Percentiles rank a stretch among this genome's conserved stretches.
These are phyloP conservation scores for Tridacna gigas DNA, from an alignment of 2,888 invertebrate species.

Conservation along the genomic window DNA sequence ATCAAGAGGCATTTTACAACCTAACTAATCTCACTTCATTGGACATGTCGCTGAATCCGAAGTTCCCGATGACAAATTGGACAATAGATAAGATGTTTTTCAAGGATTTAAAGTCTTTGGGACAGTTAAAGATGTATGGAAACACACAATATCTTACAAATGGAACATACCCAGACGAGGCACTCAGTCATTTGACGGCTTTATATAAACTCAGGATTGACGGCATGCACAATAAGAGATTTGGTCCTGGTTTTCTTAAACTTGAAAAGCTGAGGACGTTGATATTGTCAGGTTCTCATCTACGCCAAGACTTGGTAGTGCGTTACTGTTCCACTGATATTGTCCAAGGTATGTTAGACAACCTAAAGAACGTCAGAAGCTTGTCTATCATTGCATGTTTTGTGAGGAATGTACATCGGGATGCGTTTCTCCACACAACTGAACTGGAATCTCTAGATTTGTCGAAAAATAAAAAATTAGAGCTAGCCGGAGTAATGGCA, in stretches of 20 bases:
- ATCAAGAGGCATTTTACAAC: neutral
- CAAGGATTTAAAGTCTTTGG: slow-evolving; percentile 10
- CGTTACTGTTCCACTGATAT: slow-evolving; percentile 35
- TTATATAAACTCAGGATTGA: slow-evolving; percentile 44
- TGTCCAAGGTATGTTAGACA: slow-evolving; percentile 14
- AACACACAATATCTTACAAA: slow-evolving; percentile 23
- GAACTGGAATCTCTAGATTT: slow-evolving; percentile 39
- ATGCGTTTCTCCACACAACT: slow-evolving; percentile 19
- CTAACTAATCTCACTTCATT: slow-evolving; percentile 1
- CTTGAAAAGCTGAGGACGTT: slow-evolving; percentile 28
- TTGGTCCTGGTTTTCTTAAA: slow-evolving; percentile 37
- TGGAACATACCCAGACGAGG: slow-evolving; percentile 28
- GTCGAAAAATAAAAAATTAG: slow-evolving; percentile 32
- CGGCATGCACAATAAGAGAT: slow-evolving; percentile 35
- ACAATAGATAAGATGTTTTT: slow-evolving; percentile 27
- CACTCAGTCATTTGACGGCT: slow-evolving; percentile 8
- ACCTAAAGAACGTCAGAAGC: slow-evolving; percentile 11
- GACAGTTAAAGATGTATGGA: slow-evolving; percentile 38
- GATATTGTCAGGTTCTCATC: slow-evolving; percentile 21
- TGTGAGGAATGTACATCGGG: slow-evolving; percentile 8
- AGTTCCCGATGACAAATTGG: slow-evolving; percentile 36
- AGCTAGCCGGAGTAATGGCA: neutral
- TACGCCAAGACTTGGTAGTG: neutral
- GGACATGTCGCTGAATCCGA: slow-evolving; percentile 39
- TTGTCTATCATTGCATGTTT: slow-evolving; percentile 32